A percentile compares a stretch with the other conserved stretches of the same genome.
Evolutionary conservation across 2,113 vertebrate species (phyloP).

Genomic region (Rallus limicola): DNA sequence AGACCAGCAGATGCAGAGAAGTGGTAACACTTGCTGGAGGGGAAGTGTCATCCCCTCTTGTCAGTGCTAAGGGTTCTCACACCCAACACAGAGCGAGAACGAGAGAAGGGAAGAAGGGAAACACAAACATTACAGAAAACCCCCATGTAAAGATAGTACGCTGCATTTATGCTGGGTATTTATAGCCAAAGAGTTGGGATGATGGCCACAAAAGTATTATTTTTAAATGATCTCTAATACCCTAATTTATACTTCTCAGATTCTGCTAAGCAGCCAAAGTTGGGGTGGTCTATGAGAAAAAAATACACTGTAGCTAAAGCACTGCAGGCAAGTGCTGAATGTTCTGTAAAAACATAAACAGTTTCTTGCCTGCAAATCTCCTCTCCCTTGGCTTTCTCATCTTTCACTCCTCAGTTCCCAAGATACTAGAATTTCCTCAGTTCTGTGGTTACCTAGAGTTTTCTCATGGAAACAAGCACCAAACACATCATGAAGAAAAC

Average conservation of each 20-base stretch:
- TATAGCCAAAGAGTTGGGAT: neutral
- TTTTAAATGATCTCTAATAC: neutral
- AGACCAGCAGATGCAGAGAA: neutral
- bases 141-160: neutral
- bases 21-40: neutral
- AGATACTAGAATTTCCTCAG: conserved; percentile 1
- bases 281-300: conserved; percentile 6
- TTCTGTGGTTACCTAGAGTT: conserved; percentile 22
- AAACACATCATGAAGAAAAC: neutral
- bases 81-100: neutral
- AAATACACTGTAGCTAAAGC: neutral
- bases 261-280: neutral
- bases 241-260: neutral
- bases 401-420: conserved; percentile 4
- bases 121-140: neutral
- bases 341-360: conserved; percentile 38
- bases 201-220: neutral
- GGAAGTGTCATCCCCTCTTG: neutral
- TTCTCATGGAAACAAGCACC: conserved; percentile 12
- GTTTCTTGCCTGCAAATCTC: conserved; percentile 1
- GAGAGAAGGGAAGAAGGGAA: neutral
- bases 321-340: conserved; percentile 17
- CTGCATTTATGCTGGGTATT: neutral
- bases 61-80: neutral
- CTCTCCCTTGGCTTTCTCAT: conserved; percentile 3